Evolutionary conservation across 1,140 invertebrate species (phyloP), one percentile per base, ranked within the genome.

Genomic region (Lepidurus packardi): DNA sequence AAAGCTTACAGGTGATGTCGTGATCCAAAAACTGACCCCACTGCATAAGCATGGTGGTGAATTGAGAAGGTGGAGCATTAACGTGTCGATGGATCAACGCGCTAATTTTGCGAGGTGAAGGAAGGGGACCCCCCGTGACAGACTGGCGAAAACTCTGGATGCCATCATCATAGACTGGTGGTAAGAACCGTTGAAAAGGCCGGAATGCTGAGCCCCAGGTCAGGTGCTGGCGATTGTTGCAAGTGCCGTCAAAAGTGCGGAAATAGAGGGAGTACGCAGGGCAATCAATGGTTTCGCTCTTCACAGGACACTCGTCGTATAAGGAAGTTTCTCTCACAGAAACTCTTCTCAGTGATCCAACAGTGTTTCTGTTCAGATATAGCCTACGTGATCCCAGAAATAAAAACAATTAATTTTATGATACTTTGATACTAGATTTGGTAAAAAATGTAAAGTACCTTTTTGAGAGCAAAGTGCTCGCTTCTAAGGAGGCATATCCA

Each of bases 11-110:
- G 6, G 92, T 93, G 21, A 94, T 82, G 83, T 94, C 93, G 82
- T 94, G 93, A 84, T 94, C 93, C 42, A 94, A 82, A 80, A 94
- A 91, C 83, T 94, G 93, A 1, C 93, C 93, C 92, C 92, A 94
- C 83, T 95, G 93, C 89, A 94, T 93, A 13, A 93, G 85, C 89
- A 95, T 90, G 73, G 93, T 89, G 0, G 92, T 94, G 9, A 92
- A 84, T 43, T 81, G 81, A 13, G 80, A 79, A 10, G 84, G 82
- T n/a, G 83, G 81, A 1, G 81, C 78, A 16, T 84, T 83, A 25
- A 83, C 81, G 73, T 84, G 80, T n/a, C 83, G 81, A 78, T 85
- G 84, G 45, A 85, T 80, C 16, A 81, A 80, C 44, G 84, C 81
- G 41, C 84, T 85, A 44, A 84, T 81, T 9, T 78, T 44, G 7